Evolutionary conservation across 1,140 invertebrate genomes (phyloP), one percentile per base, ranked within the genome.

Genomic region (Drosophila rufa): DNA sequence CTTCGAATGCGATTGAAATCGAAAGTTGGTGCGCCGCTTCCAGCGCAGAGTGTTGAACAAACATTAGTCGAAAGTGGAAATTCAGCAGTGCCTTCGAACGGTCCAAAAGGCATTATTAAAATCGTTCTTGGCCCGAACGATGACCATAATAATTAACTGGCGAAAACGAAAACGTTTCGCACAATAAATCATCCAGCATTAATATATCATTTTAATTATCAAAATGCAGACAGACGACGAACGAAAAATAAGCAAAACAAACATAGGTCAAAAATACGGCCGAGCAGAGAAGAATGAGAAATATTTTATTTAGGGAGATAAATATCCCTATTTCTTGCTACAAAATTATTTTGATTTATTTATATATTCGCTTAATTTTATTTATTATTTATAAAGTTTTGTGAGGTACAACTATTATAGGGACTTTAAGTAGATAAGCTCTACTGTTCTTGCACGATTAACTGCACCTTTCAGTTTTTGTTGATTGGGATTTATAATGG

Each of bases 151-250:
- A 51, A 68, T 80, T 69, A 69, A 60, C 15, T 69, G 50, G 8
- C 59, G 25, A 68, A 75, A 79, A 65, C 46, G 36, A 70, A 48
- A 79, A 61, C 42, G 77, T 71, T 84, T 80, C 62, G 66, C 81
- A 80, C 67, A 73, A 84, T 83, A 61, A 83, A 84, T 84, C 77
- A 84, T 58, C 47, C 7, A 14, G 17, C 61, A 48, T 47, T 66
- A 75, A 75, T 83, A 66, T 75, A 83, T 83, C 75, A 83, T 73
- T 75, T 80, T 76, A 84, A 80, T 80, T 76, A 68, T 45, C 61
- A n/a, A 65, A 71, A 53, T 42, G 48, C 30, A 65, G 58, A 73
- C 50, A 48, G 42, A 12, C 50, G 40, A 22, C 8, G 43, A 61
- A 46, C 15, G 9, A 58, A 57, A 59, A 59, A 64, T 4, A 36